Base-by-base conservation (phyloP, 1,140 invertebrate species). In the Oscheius sp. region DNA sequence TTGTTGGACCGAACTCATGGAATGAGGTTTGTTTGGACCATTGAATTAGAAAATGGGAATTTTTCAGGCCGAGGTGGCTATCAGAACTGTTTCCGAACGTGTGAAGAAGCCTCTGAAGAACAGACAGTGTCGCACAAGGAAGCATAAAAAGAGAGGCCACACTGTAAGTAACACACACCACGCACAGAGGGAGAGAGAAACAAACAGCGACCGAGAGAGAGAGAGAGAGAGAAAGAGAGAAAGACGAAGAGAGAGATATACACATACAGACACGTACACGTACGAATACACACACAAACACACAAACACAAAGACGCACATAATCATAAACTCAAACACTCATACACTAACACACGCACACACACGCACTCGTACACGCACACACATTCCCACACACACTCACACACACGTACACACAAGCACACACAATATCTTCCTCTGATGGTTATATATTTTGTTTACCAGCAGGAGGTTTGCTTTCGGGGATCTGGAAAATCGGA, bases 1-100 rank as follows among this genome's bases (percentile, higher is more conserved):
- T 88, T 29, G 62, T 52, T 23, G 87, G 87, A 3, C 86, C 86
- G 2, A 76, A 85, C 15, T 59, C 74, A 10, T 88, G 87, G 87
- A 2, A 34, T 18, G 64, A 66, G n/a, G 10, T 20, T 36, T 68
- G n/a, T 45, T 68, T 28, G 87, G 87, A 2, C 86, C 86, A 2
- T 76, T 84, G 7, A 61, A 73, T 7, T 88, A 87, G 87, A n/a
- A 72, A n/a, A n/a, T n/a, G n/a, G 0, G 86, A 85, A n/a, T n/a
- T n/a, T n/a, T n/a, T n/a, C n/a, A n/a, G 1, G 87, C 87, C 1
- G 77, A 84, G 70, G 75, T 85, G 2, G 82, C 86, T n/a, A 86
- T 88, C 42, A 70, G 82, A 63, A 77, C 28, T 0, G 78, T 71
- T 35, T 71, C 78, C 0, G 46, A 75, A 46, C 55, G 80, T 32